A percentile compares a stretch with the other conserved stretches of the same genome.
Conservation (phyloP, 2,113 vertebrate genomes). For the Crotalus viridis region DNA sequence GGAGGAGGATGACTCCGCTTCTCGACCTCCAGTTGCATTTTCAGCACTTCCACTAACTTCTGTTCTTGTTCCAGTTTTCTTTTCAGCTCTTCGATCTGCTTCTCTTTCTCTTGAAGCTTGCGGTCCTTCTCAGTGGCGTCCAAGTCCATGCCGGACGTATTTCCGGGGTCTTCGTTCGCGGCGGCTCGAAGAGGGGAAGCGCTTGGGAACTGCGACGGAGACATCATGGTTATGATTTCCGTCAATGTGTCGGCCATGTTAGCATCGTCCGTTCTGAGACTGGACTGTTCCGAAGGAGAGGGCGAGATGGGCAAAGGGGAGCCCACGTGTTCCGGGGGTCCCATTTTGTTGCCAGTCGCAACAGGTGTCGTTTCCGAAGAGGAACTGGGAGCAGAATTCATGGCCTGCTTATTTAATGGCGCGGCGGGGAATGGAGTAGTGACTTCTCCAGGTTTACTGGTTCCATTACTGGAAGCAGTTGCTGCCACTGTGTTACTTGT, state of each 20-base stretch:
- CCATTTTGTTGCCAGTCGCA: slow-evolving; percentile 48
- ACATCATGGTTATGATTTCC: slow-evolving; percentile 73
- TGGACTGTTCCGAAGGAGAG: slow-evolving; percentile 77
- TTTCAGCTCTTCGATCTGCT: slow-evolving; percentile 94
- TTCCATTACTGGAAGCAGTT: slow-evolving; percentile 50
- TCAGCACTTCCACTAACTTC: slow-evolving; percentile 90
- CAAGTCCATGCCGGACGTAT: slow-evolving; percentile 63
- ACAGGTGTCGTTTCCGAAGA: slow-evolving; percentile 63
- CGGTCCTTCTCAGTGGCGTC: slow-evolving; percentile 82
- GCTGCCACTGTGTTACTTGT: slow-evolving; percentile 58
- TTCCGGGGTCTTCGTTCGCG: slow-evolving; percentile 66
- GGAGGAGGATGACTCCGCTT: slow-evolving; percentile 76
- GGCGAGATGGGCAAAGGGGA: slow-evolving; percentile 86
- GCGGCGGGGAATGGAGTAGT: slow-evolving; percentile 65
- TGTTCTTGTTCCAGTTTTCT: slow-evolving; percentile 95
- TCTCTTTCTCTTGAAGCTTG: slow-evolving; percentile 93
- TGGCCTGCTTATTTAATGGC: slow-evolving; percentile 57
- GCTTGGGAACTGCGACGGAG: slow-evolving; percentile 63
- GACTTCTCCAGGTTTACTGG: slow-evolving; percentile 62
- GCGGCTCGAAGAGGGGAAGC: slow-evolving; percentile 64
- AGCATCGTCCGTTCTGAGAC: slow-evolving; percentile 76
- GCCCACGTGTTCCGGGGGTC: slow-evolving; percentile 64
- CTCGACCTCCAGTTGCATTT: slow-evolving; percentile 95
- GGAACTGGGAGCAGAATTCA: slow-evolving; percentile 50
- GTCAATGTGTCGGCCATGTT: slow-evolving; percentile 73